Base-by-base conservation (phyloP, 2,797 vertebrate genomes). In the Synanceia verrucosa region DNA sequence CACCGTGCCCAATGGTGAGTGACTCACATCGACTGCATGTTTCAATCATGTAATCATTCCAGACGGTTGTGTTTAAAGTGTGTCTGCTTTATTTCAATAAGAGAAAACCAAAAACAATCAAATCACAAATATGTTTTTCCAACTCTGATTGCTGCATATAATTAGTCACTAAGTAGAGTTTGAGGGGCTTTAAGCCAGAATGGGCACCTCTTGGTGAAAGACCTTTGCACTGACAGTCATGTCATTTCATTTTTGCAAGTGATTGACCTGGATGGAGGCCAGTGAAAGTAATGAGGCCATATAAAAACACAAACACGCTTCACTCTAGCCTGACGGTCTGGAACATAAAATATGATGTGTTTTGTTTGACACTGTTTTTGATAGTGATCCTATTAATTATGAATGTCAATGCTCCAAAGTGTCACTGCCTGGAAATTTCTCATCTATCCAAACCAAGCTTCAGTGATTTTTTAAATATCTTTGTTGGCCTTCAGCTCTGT, bases 1-100 rank as follows among this genome's bases (percentile, higher is more conserved):
- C 33, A 70, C 1, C 1, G 69, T 83, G 5, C 87, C 82, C 29
- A 83, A 89, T 0, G 87, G 87, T 90, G 65, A 92, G 89, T 81
- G 48, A 56, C 28, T 47, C 1, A 26, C 10, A 34, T 52, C 23
- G 19, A 2, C 13, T 18, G 9, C 11, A 26, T 37, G 23, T 47
- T 53, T 56, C 3, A 53, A 0, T 16, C 0, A 11, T 4, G 3
- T 9, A 13, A 13, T 33, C 10, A 2, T 7, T 8, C 3, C 9
- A 26, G 11, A 31, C 2, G 3, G n/a, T 19, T 0, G 2, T 2
- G 11, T 3, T 43, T n/a, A 21, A 26, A 28, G 13, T 18, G 12
- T 18, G 9, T n/a, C 14, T 58, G 36, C 29, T 59, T 39, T n/a
- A n/a, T n/a, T n/a, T n/a, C n/a, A n/a, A n/a, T n/a, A n/a, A n/a